Percentiles rank a stretch among this genome's conserved stretches.
phyloP scores from a whole-genome alignment of 1,140 invertebrate genomes.

The Charaxes varanes region DNA sequence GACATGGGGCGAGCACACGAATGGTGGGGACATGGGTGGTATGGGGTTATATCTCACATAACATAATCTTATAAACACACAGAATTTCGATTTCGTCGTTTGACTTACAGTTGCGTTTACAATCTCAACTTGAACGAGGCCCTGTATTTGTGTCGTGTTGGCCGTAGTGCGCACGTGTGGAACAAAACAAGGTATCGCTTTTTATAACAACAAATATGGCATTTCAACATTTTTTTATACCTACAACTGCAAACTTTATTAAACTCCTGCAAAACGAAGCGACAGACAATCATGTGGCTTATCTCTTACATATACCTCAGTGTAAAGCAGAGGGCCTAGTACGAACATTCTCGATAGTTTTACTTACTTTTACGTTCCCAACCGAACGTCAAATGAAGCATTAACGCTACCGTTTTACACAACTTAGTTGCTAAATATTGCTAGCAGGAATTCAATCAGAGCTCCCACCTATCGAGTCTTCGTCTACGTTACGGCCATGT shows the following conservation, averaged over 20 bases:
- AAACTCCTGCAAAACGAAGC: conserved; percentile 17
- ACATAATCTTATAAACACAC: conserved; percentile 60
- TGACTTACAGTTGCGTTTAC: conserved; percentile 68
- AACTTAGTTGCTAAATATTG: no score
- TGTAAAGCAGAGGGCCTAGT: no score
- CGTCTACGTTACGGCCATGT: no score
- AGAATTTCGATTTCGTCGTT: conserved; percentile 50
- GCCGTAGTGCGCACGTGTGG: conserved; percentile 64
- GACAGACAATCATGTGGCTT: conserved; percentile 16
- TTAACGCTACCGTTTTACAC: no score
- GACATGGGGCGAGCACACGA: conserved; percentile 57
- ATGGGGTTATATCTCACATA: conserved; percentile 50
- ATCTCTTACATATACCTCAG: neutral
- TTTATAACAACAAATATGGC: conserved; percentile 41
- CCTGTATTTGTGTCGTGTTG: conserved; percentile 53
- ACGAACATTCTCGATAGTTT: no score
- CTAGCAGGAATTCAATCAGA: no score
- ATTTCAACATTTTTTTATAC: conserved; percentile 5
- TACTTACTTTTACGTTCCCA: no score
- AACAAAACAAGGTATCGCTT: conserved; percentile 59
- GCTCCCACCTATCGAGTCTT: no score
- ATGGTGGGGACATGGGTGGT: conserved; percentile 43
- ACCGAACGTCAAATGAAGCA: no score
- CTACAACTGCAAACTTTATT: conserved; percentile 1
- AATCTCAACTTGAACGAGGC: conserved; percentile 69